These are phyloP conservation scores for Intellagama lesueurii DNA, from an alignment of 2,797 vertebrate species.

Conservation along the genomic window DNA sequence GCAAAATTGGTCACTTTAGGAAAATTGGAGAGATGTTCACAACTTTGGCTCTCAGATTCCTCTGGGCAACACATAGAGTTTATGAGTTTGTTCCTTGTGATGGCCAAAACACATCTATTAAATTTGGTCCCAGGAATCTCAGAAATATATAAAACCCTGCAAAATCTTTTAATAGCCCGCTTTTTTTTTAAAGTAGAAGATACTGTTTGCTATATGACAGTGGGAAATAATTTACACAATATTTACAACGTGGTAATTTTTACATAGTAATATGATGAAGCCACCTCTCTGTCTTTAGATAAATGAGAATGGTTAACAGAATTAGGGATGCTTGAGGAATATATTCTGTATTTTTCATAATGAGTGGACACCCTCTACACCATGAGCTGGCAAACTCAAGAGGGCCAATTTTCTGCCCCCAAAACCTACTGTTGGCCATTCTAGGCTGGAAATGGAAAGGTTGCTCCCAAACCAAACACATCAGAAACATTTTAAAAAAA, in stretches of 20 bases:
- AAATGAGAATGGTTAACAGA: not conserved
- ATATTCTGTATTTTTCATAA: not conserved
- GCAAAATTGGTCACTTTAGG: slow-evolving; percentile 30
- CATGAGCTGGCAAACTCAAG: no score
- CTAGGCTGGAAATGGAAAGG: no score
- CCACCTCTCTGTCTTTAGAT: not conserved
- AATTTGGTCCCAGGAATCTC: slow-evolving; percentile 9
- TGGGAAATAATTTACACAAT: not conserved
- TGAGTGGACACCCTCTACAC: not conserved
- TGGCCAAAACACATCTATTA: not conserved
- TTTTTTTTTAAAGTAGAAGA: not conserved
- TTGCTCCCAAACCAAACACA: no score
- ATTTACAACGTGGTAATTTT: not conserved
- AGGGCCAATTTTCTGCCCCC: no score
- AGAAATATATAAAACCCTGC: not conserved
- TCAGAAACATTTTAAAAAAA: no score
- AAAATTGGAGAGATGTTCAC: not conserved
- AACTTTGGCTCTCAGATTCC: slow-evolving; percentile 9
- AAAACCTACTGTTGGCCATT: no score
- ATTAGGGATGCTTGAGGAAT: not conserved
- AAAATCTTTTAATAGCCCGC: not conserved
- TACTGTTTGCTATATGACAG: not conserved
- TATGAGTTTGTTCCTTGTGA: slow-evolving; percentile 33
- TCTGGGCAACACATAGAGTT: slow-evolving; percentile 7
- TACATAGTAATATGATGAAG: not conserved